Base-by-base conservation (phyloP, 2,797 vertebrate genomes). In the Aythya fuligula region DNA sequence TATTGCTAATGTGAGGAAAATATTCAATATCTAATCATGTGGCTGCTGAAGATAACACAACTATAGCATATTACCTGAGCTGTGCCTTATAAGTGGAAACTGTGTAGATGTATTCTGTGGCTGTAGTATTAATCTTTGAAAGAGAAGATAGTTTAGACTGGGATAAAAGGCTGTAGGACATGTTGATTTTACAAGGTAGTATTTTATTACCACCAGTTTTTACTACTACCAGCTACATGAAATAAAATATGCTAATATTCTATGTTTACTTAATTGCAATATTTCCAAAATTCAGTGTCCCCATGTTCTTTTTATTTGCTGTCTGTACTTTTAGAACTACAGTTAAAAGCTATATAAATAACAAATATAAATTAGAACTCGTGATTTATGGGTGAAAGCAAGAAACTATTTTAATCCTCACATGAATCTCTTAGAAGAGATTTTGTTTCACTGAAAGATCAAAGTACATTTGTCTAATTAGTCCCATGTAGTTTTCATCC, bases 1-100 rank as follows among this genome's bases (percentile, higher is more conserved):
- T 47, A 0, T 89, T 64, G 94, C 79, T 27, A 0, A 11, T 22
- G 61, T 76, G n/a, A 88, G 5, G 45, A 86, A 95, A 77, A 93
- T 96, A 89, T 96, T 94, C 78, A 77, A 27, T 69, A 9, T 95
- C 12, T 97, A 91, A 89, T 79, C 5, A 14, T 2, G 8, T 57
- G 28, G 32, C 70, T 45, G 53, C 78, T 88, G 62, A 90, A 91
- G 30, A 65, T 54, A 78, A 84, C 25, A 11, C 32, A 79, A 28
- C 28, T 5, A 45, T 32, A 79, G 70, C 45, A 2, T 24, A n/a
- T 57, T 53, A 54, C 28, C 43, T 86, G 61, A 91, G 54, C 62
- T 56, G 11, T 88, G 85, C 54, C 54, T 87, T 83, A 0, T 43
- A 56, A 38, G 57, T 15, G 27, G 86, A 60, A 86, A 64, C 30